Conservation (phyloP, 2,888 invertebrate genomes). For the Polia nebulosa region DNA sequence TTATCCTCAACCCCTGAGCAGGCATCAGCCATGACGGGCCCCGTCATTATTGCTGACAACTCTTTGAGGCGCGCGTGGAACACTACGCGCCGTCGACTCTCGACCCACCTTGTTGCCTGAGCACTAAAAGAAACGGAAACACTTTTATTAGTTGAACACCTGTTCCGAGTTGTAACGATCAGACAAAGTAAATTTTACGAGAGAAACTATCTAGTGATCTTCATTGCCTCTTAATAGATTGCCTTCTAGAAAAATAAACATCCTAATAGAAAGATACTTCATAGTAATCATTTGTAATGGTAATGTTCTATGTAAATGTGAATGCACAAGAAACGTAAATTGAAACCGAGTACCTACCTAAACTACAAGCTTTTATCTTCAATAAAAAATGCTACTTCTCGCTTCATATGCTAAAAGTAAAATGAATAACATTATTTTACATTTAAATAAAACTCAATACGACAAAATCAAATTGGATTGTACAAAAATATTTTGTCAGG, state of each 20-base stretch:
- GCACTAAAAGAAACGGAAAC: not conserved
- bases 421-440: constrained; percentile 12
- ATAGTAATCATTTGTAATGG: not conserved
- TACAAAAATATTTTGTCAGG: constrained; percentile 37
- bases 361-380: not conserved
- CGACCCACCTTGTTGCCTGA: not conserved
- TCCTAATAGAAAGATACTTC: not conserved
- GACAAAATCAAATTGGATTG: constrained; percentile 36
- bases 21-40: too few relatives aligned
- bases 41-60: too few relatives aligned
- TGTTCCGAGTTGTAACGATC: constrained; percentile 1
- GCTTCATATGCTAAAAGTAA: constrained; percentile 8
- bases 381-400: not conserved
- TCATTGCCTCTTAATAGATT: constrained; percentile 12
- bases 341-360: not conserved
- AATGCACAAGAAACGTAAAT: not conserved
- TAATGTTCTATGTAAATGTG: not conserved
- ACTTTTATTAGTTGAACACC: constrained; percentile 1
- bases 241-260: not conserved
- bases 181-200: constrained; percentile 9
- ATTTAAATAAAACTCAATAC: constrained; percentile 28
- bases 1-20: too few relatives aligned
- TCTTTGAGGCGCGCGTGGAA: too few relatives aligned
- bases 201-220: not conserved
- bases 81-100: too few relatives aligned